A percentile compares a stretch with the other conserved stretches of the same genome.
Conservation (phyloP, 2,797 vertebrate genomes). For the Leptodactylus fallax region DNA sequence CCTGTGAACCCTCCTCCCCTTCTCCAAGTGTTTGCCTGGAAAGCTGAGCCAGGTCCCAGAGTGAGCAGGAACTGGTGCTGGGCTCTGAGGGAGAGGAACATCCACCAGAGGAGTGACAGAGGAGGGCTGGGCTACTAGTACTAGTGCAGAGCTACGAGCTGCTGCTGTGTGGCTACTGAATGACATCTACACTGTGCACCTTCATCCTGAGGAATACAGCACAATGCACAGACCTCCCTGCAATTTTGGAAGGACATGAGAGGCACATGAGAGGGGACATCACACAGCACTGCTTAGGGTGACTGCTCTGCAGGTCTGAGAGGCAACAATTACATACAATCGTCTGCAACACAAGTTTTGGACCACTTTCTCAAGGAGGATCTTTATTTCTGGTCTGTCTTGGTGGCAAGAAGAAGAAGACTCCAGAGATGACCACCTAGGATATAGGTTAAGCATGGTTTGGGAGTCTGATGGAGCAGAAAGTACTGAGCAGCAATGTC, state of each 20-base stretch:
- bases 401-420: slow-evolving; percentile 71
- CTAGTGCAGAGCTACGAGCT: slow-evolving; percentile 4
- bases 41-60: slow-evolving; percentile 57
- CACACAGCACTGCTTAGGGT: not conserved
- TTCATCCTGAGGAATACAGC: not conserved
- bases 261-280: not conserved
- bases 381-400: slow-evolving; percentile 71
- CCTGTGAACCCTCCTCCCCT: slow-evolving; percentile 42
- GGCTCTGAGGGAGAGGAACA: slow-evolving; percentile 11
- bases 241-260: slow-evolving; percentile 31
- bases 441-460: slow-evolving; percentile 64
- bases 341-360: slow-evolving; percentile 74
- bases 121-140: slow-evolving; percentile 34
- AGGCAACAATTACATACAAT: not conserved
- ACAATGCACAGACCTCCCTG: slow-evolving; percentile 57
- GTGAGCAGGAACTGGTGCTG: slow-evolving; percentile 22
- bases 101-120: slow-evolving; percentile 13
- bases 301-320: slow-evolving; percentile 59
- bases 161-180: slow-evolving; percentile 31
- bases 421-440: slow-evolving; percentile 72
- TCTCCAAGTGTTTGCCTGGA: slow-evolving; percentile 36
- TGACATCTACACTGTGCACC: slow-evolving; percentile 25
- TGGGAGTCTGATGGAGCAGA: slow-evolving; percentile 71
- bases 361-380: slow-evolving; percentile 75
- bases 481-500: slow-evolving; percentile 69